Percentiles rank a stretch among this genome's conserved stretches.
Evolutionary conservation across 2,797 vertebrate species (phyloP).

Genomic region (Cryptoprocta ferox): DNA sequence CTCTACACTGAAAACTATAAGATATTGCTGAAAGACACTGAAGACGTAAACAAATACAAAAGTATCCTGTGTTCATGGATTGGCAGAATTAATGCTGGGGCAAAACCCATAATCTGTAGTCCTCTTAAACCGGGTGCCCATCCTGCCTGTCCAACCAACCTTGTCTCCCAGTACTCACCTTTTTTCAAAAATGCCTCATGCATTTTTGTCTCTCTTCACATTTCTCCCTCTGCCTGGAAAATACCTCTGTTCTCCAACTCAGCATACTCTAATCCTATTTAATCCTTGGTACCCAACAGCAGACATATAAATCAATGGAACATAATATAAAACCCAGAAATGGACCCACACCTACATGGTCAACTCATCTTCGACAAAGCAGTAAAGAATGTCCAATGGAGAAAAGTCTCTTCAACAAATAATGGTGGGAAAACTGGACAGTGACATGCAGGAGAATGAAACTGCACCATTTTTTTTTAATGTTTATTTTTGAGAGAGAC

Average conservation of each 20-base stretch:
- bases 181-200: neutral
- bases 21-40: neutral
- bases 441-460: neutral
- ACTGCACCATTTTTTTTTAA: neutral
- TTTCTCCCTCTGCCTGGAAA: neutral
- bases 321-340: neutral
- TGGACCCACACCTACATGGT: neutral
- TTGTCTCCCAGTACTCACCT: neutral
- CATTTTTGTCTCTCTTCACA: neutral
- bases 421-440: neutral
- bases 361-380: neutral
- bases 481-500: too few relatives aligned
- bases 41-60: neutral
- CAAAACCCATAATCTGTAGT: neutral
- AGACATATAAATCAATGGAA: neutral
- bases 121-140: neutral
- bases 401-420: neutral
- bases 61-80: neutral
- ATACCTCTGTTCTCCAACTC: neutral
- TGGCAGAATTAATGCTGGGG: neutral
- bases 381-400: neutral
- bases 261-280: neutral
- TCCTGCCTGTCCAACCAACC: neutral
- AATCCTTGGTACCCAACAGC: neutral
- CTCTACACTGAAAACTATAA: neutral